Conservation (phyloP, 1,140 invertebrate species). For the Bombus sibiricus region DNA sequence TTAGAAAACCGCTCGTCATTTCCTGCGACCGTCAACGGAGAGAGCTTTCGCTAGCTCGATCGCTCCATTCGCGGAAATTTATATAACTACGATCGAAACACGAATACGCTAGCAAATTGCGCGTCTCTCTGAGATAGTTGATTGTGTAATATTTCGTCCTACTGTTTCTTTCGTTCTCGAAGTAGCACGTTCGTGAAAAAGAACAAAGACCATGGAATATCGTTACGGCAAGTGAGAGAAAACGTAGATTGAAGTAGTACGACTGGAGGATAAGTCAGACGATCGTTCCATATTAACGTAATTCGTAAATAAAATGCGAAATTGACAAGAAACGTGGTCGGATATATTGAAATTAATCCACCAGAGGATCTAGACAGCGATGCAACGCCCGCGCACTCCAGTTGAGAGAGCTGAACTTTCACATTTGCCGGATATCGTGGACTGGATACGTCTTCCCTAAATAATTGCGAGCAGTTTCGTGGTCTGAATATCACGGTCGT, state of each 20-base stretch:
- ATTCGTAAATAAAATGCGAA: neutral
- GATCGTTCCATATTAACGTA: neutral
- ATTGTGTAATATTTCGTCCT: neutral
- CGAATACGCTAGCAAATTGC: too few species aligned
- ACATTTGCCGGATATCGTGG: neutral
- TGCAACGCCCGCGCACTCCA: neutral
- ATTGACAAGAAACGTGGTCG: neutral
- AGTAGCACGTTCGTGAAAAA: too few species aligned
- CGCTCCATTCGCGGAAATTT: neutral
- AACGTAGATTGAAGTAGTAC: neutral
- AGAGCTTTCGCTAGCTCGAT: neutral
- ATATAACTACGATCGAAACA: neutral
- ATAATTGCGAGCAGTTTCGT: slow-evolving; percentile 13
- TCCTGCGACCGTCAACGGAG: neutral
- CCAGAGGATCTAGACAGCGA: neutral
- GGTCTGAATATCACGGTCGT: neutral
- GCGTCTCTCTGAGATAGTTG: neutral
- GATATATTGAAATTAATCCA: neutral
- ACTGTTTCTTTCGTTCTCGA: neutral
- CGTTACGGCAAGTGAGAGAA: too few species aligned
- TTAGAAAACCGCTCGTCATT: neutral
- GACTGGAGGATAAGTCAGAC: neutral
- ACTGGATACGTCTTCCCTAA: neutral
- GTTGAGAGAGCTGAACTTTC: neutral
- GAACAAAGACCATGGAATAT: too few species aligned